Evolutionary conservation across 1,140 invertebrate genomes (phyloP).

Genomic region (Heliconius eleuchia): DNA sequence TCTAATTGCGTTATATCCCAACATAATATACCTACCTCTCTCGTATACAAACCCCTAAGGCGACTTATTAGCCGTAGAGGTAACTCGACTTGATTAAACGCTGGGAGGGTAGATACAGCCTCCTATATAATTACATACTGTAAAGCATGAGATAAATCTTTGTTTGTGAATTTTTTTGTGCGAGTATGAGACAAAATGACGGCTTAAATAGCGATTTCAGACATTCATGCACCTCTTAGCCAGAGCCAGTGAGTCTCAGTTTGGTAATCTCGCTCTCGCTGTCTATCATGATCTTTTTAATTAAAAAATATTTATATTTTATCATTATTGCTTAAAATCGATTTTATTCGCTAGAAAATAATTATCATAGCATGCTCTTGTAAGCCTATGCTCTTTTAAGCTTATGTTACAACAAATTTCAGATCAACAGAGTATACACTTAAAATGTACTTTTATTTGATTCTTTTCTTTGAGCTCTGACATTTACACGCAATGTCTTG

Average conservation of each 20-base stretch:
- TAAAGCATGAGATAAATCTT: constrained; percentile 6
- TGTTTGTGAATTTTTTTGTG: neutral
- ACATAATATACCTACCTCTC: constrained; percentile 2
- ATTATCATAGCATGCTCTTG: too few species aligned
- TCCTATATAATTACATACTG: constrained; percentile 19
- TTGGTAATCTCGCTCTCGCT: neutral
- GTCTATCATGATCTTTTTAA: too few species aligned
- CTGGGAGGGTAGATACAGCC: constrained; percentile 17
- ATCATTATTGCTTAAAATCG: too few species aligned
- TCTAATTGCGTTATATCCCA: neutral
- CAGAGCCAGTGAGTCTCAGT: neutral
- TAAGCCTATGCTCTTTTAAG: too few species aligned
- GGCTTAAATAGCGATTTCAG: neutral
- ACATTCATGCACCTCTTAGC: neutral
- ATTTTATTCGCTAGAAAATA: too few species aligned
- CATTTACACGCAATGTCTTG: too few species aligned
- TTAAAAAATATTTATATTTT: too few species aligned
- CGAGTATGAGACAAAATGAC: neutral
- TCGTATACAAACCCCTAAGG: constrained; percentile 20
- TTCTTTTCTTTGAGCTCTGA: too few species aligned
- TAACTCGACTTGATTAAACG: constrained; percentile 30
- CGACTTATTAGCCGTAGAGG: constrained; percentile 24
- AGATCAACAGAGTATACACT: too few species aligned
- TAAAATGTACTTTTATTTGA: too few species aligned
- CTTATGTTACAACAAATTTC: too few species aligned